These are phyloP conservation scores for Eulemur macaco DNA, from an alignment of 2,113 vertebrate species.

Conservation along the genomic window DNA sequence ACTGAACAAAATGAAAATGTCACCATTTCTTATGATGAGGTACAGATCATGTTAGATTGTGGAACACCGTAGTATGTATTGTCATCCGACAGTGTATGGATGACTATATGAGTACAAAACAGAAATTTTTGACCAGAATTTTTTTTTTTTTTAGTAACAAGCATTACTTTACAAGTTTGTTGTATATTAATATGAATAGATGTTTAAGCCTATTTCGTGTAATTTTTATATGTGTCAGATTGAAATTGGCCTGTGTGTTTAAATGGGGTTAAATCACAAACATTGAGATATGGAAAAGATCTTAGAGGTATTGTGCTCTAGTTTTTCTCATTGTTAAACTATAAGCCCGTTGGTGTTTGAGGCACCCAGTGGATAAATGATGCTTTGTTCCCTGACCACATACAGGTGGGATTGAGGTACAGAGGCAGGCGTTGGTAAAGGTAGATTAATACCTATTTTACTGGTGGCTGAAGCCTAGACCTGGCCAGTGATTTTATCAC, in stretches of 20 bases:
- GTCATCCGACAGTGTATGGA: not conserved
- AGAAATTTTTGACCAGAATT: not conserved
- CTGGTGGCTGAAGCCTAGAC: not conserved
- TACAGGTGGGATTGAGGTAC: fast-evolving
- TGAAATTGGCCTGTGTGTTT: not conserved
- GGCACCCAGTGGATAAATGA: not conserved
- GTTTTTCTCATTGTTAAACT: not conserved
- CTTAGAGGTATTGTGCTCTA: not conserved
- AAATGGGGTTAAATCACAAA: not conserved
- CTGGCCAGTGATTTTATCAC: not conserved
- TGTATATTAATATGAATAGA: not conserved
- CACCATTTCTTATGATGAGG: not conserved
- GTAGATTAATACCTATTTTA: not conserved
- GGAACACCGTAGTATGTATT: not conserved
- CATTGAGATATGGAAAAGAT: not conserved
- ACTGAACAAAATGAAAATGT: not conserved
- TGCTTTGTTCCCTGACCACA: not conserved
- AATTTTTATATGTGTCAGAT: not conserved
- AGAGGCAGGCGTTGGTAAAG: not conserved
- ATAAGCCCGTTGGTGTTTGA: not conserved
- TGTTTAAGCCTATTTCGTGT: not conserved
- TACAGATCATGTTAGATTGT: not conserved
- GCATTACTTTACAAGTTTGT: not conserved
- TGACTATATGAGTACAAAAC: not conserved
- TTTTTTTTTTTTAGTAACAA: not conserved